These are phyloP conservation scores for Avahi laniger DNA, from an alignment of 2,797 vertebrate genomes.

Conservation along the genomic window DNA sequence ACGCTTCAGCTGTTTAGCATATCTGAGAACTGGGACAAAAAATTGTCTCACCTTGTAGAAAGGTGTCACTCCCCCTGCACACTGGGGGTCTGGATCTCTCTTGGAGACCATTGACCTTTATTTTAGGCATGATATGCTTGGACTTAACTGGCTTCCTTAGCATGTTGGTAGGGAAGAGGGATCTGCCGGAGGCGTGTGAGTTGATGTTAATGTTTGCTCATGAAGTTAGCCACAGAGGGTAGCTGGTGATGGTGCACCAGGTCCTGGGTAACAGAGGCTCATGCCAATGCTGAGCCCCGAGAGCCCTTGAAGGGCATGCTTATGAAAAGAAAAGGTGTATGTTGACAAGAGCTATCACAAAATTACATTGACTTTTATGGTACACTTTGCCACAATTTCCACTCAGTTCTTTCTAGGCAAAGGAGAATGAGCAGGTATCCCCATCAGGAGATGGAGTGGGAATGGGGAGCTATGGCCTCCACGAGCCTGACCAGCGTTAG, in stretches of 20 bases:
- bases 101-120: background rate
- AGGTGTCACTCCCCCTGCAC: too few species aligned
- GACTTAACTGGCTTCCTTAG: background rate
- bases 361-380: background rate
- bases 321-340: background rate
- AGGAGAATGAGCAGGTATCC: background rate
- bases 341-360: background rate
- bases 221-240: background rate
- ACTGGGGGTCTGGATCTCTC: background rate
- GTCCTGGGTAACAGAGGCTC: background rate
- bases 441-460: background rate
- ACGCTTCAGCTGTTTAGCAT: background rate
- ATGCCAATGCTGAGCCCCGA: background rate
- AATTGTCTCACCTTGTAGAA: background rate
- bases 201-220: background rate
- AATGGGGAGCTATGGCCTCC: background rate
- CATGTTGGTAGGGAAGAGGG: background rate
- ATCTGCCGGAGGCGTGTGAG: background rate
- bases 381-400: background rate
- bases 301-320: background rate
- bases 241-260: background rate
- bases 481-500: background rate
- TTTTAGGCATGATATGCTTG: background rate
- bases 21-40: background rate
- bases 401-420: background rate